Evolutionary conservation across 2,113 vertebrate genomes (phyloP).

Genomic region (Triplophysa siluroides): DNA sequence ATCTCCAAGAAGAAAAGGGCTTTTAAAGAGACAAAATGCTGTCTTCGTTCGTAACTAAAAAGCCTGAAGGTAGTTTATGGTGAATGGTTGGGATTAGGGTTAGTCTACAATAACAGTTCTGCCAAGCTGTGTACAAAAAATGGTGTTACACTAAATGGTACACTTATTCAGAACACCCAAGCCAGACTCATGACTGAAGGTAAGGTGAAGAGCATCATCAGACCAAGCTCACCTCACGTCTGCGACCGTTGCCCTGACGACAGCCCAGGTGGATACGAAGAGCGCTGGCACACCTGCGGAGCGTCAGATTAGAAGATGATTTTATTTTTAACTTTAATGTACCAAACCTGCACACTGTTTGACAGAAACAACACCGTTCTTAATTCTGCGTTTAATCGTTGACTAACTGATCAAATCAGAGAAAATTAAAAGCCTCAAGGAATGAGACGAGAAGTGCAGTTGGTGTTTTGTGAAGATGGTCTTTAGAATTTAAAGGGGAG

Average conservation of each 20-base stretch:
- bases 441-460: no score
- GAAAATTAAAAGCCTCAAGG: neutral
- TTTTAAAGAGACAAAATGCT: no score
- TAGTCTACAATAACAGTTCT: no score
- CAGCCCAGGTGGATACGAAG: slow-evolving; percentile 83
- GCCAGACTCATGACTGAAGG: neutral
- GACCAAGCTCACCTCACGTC: slow-evolving; percentile 77
- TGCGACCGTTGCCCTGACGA: slow-evolving; percentile 78
- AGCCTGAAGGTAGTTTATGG: no score
- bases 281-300: slow-evolving; percentile 82
- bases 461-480: no score
- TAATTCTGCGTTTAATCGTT: neutral
- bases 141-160: no score
- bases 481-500: neutral
- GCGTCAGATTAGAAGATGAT: neutral
- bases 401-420: neutral
- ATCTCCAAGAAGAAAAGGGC: no score
- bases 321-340: slow-evolving; percentile 7
- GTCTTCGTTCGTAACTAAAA: no score
- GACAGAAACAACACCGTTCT: neutral
- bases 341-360: neutral
- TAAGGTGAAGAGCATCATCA: neutral
- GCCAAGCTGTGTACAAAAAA: no score
- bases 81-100: no score
- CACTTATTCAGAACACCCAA: no score